Percentiles rank a stretch among this genome's conserved stretches.
phyloP scores from a whole-genome alignment of 2,113 vertebrate species.

The Sander lucioperca region DNA sequence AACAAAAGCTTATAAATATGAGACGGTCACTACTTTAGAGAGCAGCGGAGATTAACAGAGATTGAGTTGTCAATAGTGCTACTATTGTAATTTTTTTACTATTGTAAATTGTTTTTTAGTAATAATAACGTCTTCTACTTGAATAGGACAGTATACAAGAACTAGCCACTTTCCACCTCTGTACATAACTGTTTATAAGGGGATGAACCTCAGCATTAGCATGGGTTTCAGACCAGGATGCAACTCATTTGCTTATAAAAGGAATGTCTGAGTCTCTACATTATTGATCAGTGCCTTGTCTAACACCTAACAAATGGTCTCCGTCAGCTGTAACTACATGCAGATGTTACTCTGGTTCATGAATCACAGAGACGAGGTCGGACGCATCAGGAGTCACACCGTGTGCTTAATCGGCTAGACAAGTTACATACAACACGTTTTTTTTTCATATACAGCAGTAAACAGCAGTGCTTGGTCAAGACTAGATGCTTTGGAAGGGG shows the following conservation, averaged over 20 bases:
- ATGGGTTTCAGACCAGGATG: constrained; percentile 54
- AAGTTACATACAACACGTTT: constrained; percentile 42
- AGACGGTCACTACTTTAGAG: not conserved
- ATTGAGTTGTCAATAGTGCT: not conserved
- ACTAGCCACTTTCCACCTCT: constrained; percentile 47
- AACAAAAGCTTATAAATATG: not conserved
- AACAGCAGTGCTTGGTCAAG: constrained; percentile 64
- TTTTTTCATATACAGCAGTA: constrained; percentile 46
- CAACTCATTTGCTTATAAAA: constrained; percentile 37
- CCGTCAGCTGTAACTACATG: constrained; percentile 52
- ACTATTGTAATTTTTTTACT: not conserved
- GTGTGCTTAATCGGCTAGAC: constrained; percentile 67
- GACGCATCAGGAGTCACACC: constrained; percentile 38
- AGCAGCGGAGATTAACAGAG: not conserved
- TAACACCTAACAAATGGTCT: constrained; percentile 35
- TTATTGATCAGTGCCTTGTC: constrained; percentile 28
- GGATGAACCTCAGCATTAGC: constrained; percentile 19
- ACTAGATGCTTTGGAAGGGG: constrained; percentile 42
- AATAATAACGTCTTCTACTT: not conserved
- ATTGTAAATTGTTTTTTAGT: not conserved
- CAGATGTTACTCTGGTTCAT: constrained; percentile 36
- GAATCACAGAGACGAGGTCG: constrained; percentile 43
- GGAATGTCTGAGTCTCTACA: constrained; percentile 52
- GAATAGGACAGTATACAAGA: constrained; percentile 6
- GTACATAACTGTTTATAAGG: not conserved